Evolutionary conservation across 2,888 invertebrate genomes (phyloP).

Genomic region (Luffia ferchaultella): DNA sequence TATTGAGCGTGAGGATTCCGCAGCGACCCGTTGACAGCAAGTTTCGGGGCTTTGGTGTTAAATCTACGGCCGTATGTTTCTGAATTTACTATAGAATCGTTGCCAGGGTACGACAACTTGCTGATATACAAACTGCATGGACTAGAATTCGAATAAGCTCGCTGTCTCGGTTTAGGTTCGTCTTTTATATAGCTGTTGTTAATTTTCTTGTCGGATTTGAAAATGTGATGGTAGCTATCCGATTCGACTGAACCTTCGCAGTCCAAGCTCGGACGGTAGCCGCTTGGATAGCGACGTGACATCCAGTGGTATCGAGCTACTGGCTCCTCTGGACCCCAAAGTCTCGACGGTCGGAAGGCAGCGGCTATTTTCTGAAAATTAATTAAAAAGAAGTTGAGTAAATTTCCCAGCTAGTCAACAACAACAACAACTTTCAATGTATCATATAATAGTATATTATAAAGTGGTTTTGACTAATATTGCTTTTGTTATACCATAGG

Average conservation of each 20-base stretch:
- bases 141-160: background rate
- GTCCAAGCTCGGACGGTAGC: conserved; percentile 35
- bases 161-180: conserved; percentile 20
- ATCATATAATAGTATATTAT: too few species aligned
- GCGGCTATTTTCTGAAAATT: conserved; percentile 48
- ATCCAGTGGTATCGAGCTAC: conserved; percentile 56
- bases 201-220: conserved; percentile 14
- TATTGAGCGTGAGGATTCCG: background rate
- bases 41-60: background rate
- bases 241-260: conserved; percentile 13
- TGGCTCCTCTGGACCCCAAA: conserved; percentile 59
- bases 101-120: too few species aligned
- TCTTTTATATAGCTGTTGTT: conserved; percentile 34
- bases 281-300: conserved; percentile 40
- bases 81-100: background rate
- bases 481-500: too few species aligned
- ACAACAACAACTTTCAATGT: too few species aligned
- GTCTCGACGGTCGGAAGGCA: conserved; percentile 46
- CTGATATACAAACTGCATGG: background rate
- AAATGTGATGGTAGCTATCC: conserved; percentile 1
- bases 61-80: background rate
- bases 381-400: too few species aligned
- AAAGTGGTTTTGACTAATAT: too few species aligned
- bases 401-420: too few species aligned
- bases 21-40: background rate